Evolutionary conservation across 2,888 invertebrate genomes (phyloP).

Genomic region (Ornithoptera alexandrae): DNA sequence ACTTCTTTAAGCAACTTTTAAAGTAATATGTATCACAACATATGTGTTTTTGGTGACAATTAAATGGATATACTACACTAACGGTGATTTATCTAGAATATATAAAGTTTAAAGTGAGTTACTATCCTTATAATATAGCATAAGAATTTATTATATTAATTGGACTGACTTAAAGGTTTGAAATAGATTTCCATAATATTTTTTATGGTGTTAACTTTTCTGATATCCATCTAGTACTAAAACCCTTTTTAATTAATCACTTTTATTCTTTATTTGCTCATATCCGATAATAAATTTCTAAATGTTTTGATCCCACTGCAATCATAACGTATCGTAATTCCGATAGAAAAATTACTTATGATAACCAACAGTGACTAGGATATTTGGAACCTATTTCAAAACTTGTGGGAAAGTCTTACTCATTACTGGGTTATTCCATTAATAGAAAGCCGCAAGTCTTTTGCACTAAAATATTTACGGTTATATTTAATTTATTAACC

Average conservation of each 20-base stretch:
- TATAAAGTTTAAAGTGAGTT: constrained; percentile 61
- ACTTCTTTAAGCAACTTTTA: constrained; percentile 36
- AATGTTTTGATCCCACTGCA: constrained; percentile 69
- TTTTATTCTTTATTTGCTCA: constrained; percentile 5
- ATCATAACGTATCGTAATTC: constrained; percentile 46
- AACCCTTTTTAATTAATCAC: constrained; percentile 34
- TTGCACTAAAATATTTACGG: constrained; percentile 38
- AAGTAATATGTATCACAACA: constrained; percentile 57
- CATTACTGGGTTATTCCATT: constrained; percentile 39
- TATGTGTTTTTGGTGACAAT: constrained; percentile 45
- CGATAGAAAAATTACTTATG: constrained; percentile 2
- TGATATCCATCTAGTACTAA: constrained; percentile 32
- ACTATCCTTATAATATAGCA: constrained; percentile 45
- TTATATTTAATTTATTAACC: constrained; percentile 47
- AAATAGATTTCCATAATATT: constrained; percentile 63
- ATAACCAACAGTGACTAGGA: constrained; percentile 23
- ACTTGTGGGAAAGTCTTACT: constrained; percentile 63
- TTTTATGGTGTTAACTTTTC: constrained; percentile 31
- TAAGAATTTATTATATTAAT: constrained; percentile 51
- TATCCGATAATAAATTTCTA: constrained; percentile 23
- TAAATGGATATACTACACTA: constrained; percentile 49
- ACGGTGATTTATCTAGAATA: constrained; percentile 55
- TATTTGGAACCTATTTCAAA: constrained; percentile 62
- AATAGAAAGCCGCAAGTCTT: constrained; percentile 51
- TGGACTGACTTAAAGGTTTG: constrained; percentile 69